phyloP scores from a whole-genome alignment of 2,797 vertebrate genomes.

The Rhinogobio ventralis region DNA sequence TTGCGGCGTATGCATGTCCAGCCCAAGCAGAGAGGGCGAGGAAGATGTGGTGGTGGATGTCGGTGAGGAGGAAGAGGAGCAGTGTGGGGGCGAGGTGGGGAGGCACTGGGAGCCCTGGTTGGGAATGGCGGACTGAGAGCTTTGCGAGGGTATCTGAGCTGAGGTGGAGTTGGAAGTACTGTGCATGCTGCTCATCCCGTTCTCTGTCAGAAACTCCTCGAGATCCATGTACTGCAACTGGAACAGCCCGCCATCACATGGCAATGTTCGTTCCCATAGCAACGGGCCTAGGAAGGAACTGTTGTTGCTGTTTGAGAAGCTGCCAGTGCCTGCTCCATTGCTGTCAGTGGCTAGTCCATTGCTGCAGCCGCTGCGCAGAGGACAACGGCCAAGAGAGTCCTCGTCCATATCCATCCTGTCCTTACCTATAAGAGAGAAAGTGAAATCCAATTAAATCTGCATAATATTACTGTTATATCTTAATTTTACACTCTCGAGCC shows the following conservation, averaged over 20 bases:
- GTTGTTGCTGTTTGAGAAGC: conserved; percentile 51
- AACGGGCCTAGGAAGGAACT: conserved; percentile 83
- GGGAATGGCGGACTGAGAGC: conserved; percentile 80
- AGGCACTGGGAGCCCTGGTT: conserved; percentile 85
- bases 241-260: conserved; percentile 85
- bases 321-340: conserved; percentile 68
- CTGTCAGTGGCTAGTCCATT: conserved; percentile 45
- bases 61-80: conserved; percentile 76
- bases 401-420: conserved; percentile 79
- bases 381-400: conserved; percentile 77
- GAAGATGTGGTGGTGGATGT: conserved; percentile 67
- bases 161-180: conserved; percentile 78
- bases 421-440: conserved; percentile 71
- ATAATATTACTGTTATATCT: not conserved
- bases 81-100: conserved; percentile 76
- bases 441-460: conserved; percentile 7
- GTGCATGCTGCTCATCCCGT: conserved; percentile 84
- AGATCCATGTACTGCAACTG: conserved; percentile 95
- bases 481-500: not conserved
- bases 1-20: conserved; percentile 79
- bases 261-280: conserved; percentile 89
- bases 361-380: conserved; percentile 66
- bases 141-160: conserved; percentile 84
- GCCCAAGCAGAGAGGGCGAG: conserved; percentile 79
- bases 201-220: conserved; percentile 92